Conservation (phyloP, 2,888 invertebrate genomes). For the Apodemia duryi region DNA sequence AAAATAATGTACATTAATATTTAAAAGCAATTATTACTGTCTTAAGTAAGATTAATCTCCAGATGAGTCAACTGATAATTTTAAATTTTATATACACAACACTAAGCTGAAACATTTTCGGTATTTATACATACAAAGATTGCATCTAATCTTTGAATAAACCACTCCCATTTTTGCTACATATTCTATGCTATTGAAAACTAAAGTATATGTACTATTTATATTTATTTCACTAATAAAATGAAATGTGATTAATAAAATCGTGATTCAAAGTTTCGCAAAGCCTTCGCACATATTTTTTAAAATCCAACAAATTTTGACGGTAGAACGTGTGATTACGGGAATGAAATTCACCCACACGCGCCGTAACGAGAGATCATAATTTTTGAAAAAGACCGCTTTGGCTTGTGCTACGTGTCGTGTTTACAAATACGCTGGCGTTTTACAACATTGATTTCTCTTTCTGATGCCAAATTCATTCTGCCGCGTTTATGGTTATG, state of each 20-base stretch:
- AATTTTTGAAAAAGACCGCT: constrained; percentile 57
- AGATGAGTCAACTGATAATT: background rate
- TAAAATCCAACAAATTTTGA: constrained; percentile 57
- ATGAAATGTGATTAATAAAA: background rate
- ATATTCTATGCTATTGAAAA: too few relatives aligned
- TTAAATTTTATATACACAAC: constrained; percentile 15
- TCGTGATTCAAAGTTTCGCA: background rate
- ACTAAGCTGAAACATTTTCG: too few relatives aligned
- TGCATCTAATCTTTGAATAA: too few relatives aligned
- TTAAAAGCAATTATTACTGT: background rate
- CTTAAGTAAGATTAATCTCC: constrained; percentile 8
- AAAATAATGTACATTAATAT: background rate
- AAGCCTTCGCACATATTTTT: constrained; percentile 51
- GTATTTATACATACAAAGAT: too few relatives aligned
- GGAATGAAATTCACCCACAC: constrained; percentile 44
- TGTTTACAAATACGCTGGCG: constrained; percentile 39
- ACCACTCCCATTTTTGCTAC: too few relatives aligned
- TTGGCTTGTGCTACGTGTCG: constrained; percentile 49
- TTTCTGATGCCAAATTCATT: constrained; percentile 33
- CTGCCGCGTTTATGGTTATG: constrained; percentile 29
- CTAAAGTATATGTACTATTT: background rate
- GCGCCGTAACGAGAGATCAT: constrained; percentile 46
- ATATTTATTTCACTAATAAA: background rate
- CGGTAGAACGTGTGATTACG: constrained; percentile 45
- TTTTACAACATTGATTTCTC: constrained; percentile 30